phyloP scores from a whole-genome alignment of 2,888 invertebrate genomes.

The Metacarcinus magister region DNA sequence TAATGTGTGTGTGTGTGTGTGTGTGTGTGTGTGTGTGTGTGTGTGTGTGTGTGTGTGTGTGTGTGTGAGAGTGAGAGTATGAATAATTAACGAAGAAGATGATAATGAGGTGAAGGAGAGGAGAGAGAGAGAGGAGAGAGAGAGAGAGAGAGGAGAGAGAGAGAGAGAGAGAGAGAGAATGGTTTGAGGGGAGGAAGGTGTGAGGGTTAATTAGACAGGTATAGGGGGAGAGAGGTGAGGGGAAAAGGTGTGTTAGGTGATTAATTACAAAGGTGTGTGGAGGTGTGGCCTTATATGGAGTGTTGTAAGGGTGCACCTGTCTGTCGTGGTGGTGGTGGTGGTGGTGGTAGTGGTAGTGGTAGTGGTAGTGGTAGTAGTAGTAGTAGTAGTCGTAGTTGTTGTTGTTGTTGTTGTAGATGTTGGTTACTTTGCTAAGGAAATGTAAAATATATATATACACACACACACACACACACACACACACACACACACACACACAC shows the following conservation, averaged over 20 bases:
- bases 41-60: too few relatives aligned
- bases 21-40: too few relatives aligned
- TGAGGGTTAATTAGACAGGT: background rate
- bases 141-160: background rate
- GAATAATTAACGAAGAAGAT: too few relatives aligned
- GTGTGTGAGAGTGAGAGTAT: too few relatives aligned
- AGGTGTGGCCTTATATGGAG: background rate
- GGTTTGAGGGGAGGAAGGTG: background rate
- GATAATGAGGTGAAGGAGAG: too few relatives aligned
- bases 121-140: background rate
- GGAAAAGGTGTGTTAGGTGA: background rate
- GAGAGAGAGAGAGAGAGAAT: background rate
- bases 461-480: conserved; percentile 58
- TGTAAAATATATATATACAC: background rate
- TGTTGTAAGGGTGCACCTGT: background rate
- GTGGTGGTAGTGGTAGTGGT: background rate
- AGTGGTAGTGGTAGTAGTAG: background rate
- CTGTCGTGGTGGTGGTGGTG: background rate
- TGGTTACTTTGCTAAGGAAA: too few relatives aligned
- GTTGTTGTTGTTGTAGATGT: too few relatives aligned
- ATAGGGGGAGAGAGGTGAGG: background rate
- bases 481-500: conserved; percentile 58
- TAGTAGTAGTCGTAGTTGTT: too few relatives aligned
- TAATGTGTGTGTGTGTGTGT: too few relatives aligned
- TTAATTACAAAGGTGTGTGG: background rate